Base-by-base conservation (phyloP, 1,140 invertebrate species). In the Cydia amplana region DNA sequence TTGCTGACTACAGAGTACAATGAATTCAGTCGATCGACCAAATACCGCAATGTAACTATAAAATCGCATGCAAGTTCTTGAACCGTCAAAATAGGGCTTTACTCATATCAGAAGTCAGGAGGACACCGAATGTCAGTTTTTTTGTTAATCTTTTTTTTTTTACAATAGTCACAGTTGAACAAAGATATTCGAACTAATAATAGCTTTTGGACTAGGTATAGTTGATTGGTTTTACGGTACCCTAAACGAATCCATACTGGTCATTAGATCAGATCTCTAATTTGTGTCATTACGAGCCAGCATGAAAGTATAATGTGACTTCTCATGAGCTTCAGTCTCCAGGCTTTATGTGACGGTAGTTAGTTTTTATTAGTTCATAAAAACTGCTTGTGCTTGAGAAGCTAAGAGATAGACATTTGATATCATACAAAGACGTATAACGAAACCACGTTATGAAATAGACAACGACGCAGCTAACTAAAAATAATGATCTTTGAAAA, bases 201-300 rank as follows among this genome's bases (percentile, higher is more conserved):
- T 40, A 36, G 7, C 0, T 9, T 40, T 40, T 40, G 10, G 36
- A 40, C 14, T 14, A 46, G 43, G 12, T 46, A 14, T 16, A 43
- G 40, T 46, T 46, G 43, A 5, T 0, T 7, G n/a, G 14, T 67
- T 9, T 5, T 9, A 40, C 64, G 65, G 65, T 18, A 36, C 65
- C 28, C 65, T 70, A 70, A 70, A 12, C 4, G 49, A 70, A 70
- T 43, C 28, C 32, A 32, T 16, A 67, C 25, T 40, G 18, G 65
- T 40, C 65, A 70, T 70, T 70, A 70, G 65, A 70, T 70, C 65
- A 36, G 65, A 70, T 70, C 65, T 70, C 16, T 70, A 70, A 70
- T 70, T 70, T 43, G 65, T 70, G 32, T 70, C 65, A 70, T 70
- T 70, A 70, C 65, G 4, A 36, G 6, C 28, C 6, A 70, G 18